Evolutionary conservation across 2,113 vertebrate species (phyloP).

Genomic region (Peromyscus californicus): DNA sequence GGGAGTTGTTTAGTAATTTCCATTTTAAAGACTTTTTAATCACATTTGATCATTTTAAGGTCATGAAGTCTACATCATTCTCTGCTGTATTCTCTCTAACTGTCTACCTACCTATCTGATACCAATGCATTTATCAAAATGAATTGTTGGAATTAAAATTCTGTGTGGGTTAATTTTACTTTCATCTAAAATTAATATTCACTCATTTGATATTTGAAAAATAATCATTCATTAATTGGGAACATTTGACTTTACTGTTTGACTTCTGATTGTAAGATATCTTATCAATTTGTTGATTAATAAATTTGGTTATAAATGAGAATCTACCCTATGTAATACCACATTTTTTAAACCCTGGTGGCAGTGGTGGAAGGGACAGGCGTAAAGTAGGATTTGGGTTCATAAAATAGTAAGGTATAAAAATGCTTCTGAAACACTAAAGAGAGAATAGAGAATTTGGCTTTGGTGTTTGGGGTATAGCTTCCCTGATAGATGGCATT

Average conservation of each 20-base stretch:
- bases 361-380: not conserved
- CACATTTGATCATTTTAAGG: constrained; percentile 48
- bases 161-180: constrained; percentile 27
- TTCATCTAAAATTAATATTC: not conserved
- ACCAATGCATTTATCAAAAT: not conserved
- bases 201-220: not conserved
- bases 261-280: not conserved
- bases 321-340: not conserved
- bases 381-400: not conserved
- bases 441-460: not conserved
- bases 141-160: constrained; percentile 41
- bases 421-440: constrained; percentile 20
- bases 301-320: constrained; percentile 5
- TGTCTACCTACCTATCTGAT: not conserved
- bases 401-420: constrained; percentile 14
- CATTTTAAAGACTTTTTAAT: constrained; percentile 26
- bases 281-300: not conserved
- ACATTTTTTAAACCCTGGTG: not conserved
- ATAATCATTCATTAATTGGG: not conserved
- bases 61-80: not conserved
- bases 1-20: constrained; percentile 4
- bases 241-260: constrained; percentile 20
- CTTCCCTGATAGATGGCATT: constrained; percentile 22
- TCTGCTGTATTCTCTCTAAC: constrained; percentile 18
- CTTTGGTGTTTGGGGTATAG: not conserved